Evolutionary conservation across 2,888 invertebrate species (phyloP).

Genomic region (Phyto melanocephala): DNA sequence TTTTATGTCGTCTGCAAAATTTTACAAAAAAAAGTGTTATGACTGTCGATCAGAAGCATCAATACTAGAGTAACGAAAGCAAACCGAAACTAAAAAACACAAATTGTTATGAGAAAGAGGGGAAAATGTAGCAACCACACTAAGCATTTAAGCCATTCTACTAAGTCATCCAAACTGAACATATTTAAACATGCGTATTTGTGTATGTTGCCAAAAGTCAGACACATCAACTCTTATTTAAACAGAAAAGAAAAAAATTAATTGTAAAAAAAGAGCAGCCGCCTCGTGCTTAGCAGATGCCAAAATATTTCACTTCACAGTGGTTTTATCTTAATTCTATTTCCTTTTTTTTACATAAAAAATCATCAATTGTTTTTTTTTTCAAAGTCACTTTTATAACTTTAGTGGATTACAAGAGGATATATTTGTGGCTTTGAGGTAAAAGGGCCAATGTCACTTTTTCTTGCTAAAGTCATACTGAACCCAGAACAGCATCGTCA

Average conservation of each 20-base stretch:
- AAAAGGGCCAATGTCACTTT: too few relatives aligned
- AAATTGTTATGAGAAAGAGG: slow-evolving; percentile 35
- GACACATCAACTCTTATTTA: slow-evolving; percentile 26
- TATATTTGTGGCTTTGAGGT: too few relatives aligned
- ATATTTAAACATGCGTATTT: not conserved
- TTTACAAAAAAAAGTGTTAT: slow-evolving; percentile 24
- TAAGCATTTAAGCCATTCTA: slow-evolving; percentile 52
- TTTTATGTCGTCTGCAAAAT: slow-evolving; percentile 63
- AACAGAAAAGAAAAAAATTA: too few relatives aligned
- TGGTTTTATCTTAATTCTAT: not conserved
- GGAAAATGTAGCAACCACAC: not conserved
- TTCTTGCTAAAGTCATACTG: too few relatives aligned
- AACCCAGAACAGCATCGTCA: too few relatives aligned
- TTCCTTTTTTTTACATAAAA: too few relatives aligned
- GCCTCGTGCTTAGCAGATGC: slow-evolving; percentile 63
- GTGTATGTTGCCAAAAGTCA: slow-evolving; percentile 49
- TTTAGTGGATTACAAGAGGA: too few relatives aligned
- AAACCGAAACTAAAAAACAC: slow-evolving; percentile 14
- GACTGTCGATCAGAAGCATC: slow-evolving; percentile 56
- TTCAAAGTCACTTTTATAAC: too few relatives aligned
- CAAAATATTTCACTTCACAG: slow-evolving; percentile 36
- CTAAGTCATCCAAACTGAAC: slow-evolving; percentile 48
- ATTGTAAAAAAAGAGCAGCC: slow-evolving; percentile 21
- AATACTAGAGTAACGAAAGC: slow-evolving; percentile 27
- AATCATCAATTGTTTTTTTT: too few relatives aligned